phyloP scores from a whole-genome alignment of 2,797 vertebrate genomes.

The Okamejei kenojei region DNA sequence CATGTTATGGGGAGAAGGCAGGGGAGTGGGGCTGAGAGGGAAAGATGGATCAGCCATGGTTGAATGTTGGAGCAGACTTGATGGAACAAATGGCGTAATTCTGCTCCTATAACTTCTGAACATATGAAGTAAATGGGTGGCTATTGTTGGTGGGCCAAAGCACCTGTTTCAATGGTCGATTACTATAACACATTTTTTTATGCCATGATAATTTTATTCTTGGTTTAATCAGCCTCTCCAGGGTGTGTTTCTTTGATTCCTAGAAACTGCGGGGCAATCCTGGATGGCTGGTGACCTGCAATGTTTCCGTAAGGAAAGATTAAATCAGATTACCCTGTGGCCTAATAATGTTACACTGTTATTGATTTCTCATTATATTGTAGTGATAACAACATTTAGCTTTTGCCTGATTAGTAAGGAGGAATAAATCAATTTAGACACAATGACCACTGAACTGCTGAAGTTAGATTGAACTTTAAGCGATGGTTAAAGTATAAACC shows the following conservation, averaged over 20 bases:
- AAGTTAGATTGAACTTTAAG: neutral
- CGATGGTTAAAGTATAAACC: neutral
- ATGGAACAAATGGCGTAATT: too few relatives aligned
- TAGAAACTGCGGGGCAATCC: neutral
- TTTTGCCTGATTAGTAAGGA: neutral
- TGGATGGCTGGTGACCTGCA: neutral
- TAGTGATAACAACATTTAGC: neutral
- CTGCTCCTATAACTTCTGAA: too few relatives aligned
- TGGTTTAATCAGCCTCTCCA: neutral
- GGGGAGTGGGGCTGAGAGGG: too few relatives aligned
- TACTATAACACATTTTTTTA: neutral
- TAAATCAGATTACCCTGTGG: neutral
- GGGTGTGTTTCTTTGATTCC: neutral
- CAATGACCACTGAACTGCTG: neutral
- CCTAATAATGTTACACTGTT: neutral
- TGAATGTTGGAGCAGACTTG: too few relatives aligned
- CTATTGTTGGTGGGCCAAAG: too few relatives aligned
- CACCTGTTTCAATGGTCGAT: too few relatives aligned
- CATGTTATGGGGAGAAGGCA: too few relatives aligned
- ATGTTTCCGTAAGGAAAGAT: neutral
- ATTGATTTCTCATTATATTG: neutral
- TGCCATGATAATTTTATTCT: neutral
- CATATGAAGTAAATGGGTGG: too few relatives aligned
- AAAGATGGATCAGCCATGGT: too few relatives aligned
- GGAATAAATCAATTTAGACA: neutral